A percentile compares a stretch with the other conserved stretches of the same genome.
phyloP scores from a whole-genome alignment of 2,888 invertebrate species.

The Oligia fasciuncula region DNA sequence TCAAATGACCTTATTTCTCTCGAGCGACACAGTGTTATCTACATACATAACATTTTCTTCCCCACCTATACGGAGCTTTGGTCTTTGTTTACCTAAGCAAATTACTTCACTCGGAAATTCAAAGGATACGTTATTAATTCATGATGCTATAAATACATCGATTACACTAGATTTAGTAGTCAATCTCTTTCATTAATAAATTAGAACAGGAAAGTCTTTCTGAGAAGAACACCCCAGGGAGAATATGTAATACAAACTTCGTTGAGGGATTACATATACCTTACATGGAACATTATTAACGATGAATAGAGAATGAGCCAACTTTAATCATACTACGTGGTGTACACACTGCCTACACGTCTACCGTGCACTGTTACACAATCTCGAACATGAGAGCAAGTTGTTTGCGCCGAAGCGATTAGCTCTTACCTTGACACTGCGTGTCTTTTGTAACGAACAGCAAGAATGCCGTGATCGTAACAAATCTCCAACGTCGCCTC shows the following conservation, averaged over 20 bases:
- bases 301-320: conserved; percentile 48
- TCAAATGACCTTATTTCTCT: conserved; percentile 53
- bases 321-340: conserved; percentile 28
- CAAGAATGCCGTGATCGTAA: conserved; percentile 85
- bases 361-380: conserved; percentile 37
- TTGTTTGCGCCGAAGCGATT: conserved; percentile 27
- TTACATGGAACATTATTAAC: conserved; percentile 48
- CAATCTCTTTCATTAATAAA: conserved; percentile 41
- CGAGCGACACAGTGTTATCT: conserved; percentile 27
- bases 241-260: conserved; percentile 35
- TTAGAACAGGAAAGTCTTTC: conserved; percentile 29
- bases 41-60: conserved; percentile 44
- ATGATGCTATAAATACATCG: conserved; percentile 14
- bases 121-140: conserved; percentile 9
- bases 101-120: conserved; percentile 8
- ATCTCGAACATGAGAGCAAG: conserved; percentile 43
- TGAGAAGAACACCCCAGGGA: conserved; percentile 19
- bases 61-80: neutral
- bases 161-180: conserved; percentile 37
- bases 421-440: conserved; percentile 85
- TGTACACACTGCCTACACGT: conserved; percentile 9
- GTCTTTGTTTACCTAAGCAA: conserved; percentile 14
- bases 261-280: conserved; percentile 34
- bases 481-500: conserved; percentile 86
- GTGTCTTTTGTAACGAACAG: conserved; percentile 83